Evolutionary conservation across 1,140 invertebrate genomes (phyloP), one percentile per base, ranked within the genome.

Genomic region (Cotesia vestalis): DNA sequence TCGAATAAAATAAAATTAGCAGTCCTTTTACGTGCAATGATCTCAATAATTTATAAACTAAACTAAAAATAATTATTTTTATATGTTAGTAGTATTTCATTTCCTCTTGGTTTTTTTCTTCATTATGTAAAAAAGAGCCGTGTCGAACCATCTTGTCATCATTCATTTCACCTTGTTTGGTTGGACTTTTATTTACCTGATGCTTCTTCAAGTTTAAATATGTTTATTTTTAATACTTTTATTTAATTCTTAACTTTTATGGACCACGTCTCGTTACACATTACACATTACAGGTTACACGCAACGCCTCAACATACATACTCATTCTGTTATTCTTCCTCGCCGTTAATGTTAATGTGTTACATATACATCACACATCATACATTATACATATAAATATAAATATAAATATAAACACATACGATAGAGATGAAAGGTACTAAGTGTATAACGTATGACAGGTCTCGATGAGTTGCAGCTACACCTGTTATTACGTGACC

Each of bases 61-160:
- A 40, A 20, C 2, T 20, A 46, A 46, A 46, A 9, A 9, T 46
- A 0, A 46, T 2, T 11, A 2, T 46, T 46, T 46, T 46, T 46
- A 46, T 46, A 46, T 2, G 6, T 46, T 5, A 9, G 40, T 46
- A 9, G 40, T 11, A 46, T 46, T 40, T 62, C 60, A 36, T 38
- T 46, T 6, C 27, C 14, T 66, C 53, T 27, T 17, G 9, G 9
- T 61, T 72, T 51, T 53, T 63, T 70, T 35, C 20, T 36, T 67
- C 40, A 46, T 46, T 46, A 11, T 46, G 40, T 46, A 9, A 46
- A 46, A 46, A 11, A 46, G 40, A 8, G 12, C 38, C 61, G 73
- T 78, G 78, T 75, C 72, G 74, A 57, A 60, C 75, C 59, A 71
- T 57, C 73, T 52, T 70, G 38, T 76, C 78, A 66, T 66, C 69